These are phyloP conservation scores for Poicephalus meyeri DNA, from an alignment of 2,113 vertebrate genomes.

Conservation along the genomic window DNA sequence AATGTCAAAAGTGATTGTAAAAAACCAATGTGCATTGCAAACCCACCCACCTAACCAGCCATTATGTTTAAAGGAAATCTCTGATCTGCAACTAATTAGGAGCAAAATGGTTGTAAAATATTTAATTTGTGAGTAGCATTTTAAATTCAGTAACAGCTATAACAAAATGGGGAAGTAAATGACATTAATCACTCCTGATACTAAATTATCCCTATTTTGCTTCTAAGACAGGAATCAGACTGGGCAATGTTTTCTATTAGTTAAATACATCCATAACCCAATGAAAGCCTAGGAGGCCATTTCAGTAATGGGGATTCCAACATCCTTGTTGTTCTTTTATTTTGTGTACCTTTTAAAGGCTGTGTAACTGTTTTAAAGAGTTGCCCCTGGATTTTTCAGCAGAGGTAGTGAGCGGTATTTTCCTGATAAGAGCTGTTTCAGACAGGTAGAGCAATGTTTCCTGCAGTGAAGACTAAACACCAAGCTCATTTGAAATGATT, in stretches of 20 bases:
- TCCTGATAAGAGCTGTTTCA: slow-evolving; percentile 19
- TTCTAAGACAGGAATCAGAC: slow-evolving; percentile 50
- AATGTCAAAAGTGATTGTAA: slow-evolving; percentile 35
- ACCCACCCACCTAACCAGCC: slow-evolving; percentile 18
- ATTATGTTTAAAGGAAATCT: slow-evolving; percentile 64
- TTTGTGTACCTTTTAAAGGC: slow-evolving; percentile 29
- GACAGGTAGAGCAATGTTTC: slow-evolving; percentile 9
- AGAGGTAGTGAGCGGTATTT: not conserved
- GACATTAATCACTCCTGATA: slow-evolving; percentile 66
- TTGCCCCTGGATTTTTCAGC: slow-evolving; percentile 26
- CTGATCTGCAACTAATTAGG: slow-evolving; percentile 72
- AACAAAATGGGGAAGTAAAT: slow-evolving; percentile 64
- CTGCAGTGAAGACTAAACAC: slow-evolving; percentile 16
- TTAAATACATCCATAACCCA: slow-evolving; percentile 49
- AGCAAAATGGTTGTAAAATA: slow-evolving; percentile 72
- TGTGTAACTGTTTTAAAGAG: slow-evolving; percentile 23
- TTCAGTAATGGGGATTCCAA: slow-evolving; percentile 20
- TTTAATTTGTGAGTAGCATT: slow-evolving; percentile 67
- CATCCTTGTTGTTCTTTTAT: slow-evolving; percentile 28
- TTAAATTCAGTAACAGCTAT: slow-evolving; percentile 66
- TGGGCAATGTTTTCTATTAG: slow-evolving; percentile 50
- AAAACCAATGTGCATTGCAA: slow-evolving; percentile 28
- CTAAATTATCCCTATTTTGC: slow-evolving; percentile 67
- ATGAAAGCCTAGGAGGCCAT: slow-evolving; percentile 52
- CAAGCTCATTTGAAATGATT: slow-evolving; percentile 4